Evolutionary conservation across 2,797 vertebrate genomes (phyloP).

Genomic region (Peromyscus aztecus): DNA sequence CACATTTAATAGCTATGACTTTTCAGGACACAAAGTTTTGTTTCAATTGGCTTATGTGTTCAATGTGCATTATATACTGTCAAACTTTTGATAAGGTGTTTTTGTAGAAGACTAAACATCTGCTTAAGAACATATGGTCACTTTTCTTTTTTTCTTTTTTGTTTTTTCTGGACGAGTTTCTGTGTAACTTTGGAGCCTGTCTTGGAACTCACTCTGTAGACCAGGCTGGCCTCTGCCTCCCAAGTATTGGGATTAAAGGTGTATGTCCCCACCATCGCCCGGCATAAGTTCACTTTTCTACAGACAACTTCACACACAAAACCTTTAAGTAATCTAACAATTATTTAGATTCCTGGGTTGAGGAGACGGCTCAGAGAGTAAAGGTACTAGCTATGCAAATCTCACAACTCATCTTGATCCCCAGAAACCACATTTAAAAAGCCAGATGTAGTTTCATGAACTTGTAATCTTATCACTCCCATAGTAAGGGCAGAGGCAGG

Average conservation of each 20-base stretch:
- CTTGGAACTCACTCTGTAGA: no score
- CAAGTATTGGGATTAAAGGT: no score
- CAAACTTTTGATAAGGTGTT: not conserved
- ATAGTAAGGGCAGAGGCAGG: not conserved
- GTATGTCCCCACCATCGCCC: no score
- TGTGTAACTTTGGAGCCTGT: no score
- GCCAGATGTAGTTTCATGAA: not conserved
- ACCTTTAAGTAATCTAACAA: conserved; percentile 42
- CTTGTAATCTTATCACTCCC: not conserved
- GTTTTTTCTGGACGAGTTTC: no score
- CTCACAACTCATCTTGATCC: not conserved
- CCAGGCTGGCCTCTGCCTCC: no score
- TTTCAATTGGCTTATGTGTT: conserved; percentile 24
- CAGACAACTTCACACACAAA: conserved; percentile 17
- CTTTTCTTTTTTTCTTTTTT: not conserved
- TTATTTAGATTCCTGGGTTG: not conserved
- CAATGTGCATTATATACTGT: conserved; percentile 16
- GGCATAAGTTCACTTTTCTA: not conserved
- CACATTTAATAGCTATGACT: conserved; percentile 3
- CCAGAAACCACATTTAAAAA: not conserved
- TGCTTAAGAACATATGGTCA: not conserved
- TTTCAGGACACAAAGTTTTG: conserved; percentile 51
- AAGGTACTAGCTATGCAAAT: not conserved
- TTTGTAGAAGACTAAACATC: not conserved
- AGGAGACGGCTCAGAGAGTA: not conserved